Evolutionary conservation across 2,113 vertebrate species (phyloP).

Genomic region (Lophochroa leadbeateri): DNA sequence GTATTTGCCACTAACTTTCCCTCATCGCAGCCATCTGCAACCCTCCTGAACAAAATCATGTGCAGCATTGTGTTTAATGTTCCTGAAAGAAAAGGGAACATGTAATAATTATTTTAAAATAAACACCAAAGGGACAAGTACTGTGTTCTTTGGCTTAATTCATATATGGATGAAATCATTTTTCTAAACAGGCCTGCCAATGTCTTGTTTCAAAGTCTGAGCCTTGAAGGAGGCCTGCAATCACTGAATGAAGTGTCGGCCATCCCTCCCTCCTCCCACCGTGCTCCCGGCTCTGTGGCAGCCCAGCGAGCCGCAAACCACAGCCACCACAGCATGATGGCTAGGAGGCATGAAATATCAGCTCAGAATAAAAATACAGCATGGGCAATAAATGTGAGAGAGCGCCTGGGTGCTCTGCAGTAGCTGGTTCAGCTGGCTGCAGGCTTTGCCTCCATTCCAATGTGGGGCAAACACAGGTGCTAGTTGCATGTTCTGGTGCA

Average conservation of each 20-base stretch:
- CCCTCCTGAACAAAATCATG: conserved; percentile 63
- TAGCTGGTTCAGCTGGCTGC: fast-evolving
- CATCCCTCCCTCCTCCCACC: conserved; percentile 10
- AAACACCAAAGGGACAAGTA: conserved; percentile 79
- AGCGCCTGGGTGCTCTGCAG: background rate
- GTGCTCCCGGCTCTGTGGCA: background rate
- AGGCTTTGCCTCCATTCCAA: background rate
- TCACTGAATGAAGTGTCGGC: conserved; percentile 59
- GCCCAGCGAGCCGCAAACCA: background rate
- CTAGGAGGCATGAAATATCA: background rate
- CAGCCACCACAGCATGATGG: background rate
- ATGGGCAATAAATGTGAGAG: background rate
- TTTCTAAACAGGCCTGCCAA: conserved; percentile 67
- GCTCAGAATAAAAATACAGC: background rate
- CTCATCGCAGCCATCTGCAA: conserved; percentile 26
- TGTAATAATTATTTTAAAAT: conserved; percentile 81
- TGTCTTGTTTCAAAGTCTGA: conserved; percentile 74
- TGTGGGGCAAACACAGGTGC: fast-evolving
- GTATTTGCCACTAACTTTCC: conserved; percentile 49
- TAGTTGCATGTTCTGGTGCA: fast-evolving
- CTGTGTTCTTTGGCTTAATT: conserved; percentile 79
- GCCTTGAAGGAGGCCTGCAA: conserved; percentile 63
- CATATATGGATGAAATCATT: conserved; percentile 76
- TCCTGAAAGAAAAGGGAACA: conserved; percentile 78
- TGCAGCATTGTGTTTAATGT: conserved; percentile 74